Conservation (phyloP, 2,797 vertebrate species). For the Platyrinchus mystaceus region DNA sequence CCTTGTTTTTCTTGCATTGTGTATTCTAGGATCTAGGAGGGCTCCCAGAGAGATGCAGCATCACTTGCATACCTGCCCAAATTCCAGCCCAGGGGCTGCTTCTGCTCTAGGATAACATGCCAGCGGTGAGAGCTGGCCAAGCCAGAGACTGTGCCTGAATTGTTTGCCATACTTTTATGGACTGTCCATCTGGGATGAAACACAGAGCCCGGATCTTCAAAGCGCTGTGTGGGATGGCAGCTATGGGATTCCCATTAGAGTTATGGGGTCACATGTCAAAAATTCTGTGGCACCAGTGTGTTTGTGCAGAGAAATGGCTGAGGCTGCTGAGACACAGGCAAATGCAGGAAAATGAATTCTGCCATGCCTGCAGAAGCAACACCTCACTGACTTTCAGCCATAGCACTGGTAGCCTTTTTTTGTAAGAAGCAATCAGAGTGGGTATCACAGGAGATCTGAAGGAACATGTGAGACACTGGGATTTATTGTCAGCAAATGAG, state of each 20-base stretch:
- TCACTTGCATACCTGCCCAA: background rate
- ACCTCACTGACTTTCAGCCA: background rate
- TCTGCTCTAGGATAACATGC: background rate
- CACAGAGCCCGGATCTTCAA: background rate
- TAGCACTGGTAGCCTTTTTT: background rate
- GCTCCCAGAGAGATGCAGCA: background rate
- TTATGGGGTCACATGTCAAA: background rate
- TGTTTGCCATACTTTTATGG: background rate
- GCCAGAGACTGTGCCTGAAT: background rate
- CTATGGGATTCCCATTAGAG: background rate
- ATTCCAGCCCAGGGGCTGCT: background rate
- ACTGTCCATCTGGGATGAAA: background rate
- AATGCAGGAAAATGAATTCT: background rate
- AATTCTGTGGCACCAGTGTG: background rate
- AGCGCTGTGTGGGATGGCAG: background rate
- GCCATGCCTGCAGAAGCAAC: background rate
- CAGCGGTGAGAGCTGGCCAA: background rate
- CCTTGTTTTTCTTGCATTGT: background rate
- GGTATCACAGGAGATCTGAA: background rate
- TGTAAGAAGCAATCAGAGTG: background rate
- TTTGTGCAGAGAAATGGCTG: background rate
- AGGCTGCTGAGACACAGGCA: background rate
- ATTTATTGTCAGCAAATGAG: background rate
- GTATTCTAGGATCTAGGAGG: background rate
- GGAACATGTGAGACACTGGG: background rate